These are phyloP conservation scores for Acanthosepion lycidas DNA, from an alignment of 2,888 invertebrate genomes.

Conservation along the genomic window DNA sequence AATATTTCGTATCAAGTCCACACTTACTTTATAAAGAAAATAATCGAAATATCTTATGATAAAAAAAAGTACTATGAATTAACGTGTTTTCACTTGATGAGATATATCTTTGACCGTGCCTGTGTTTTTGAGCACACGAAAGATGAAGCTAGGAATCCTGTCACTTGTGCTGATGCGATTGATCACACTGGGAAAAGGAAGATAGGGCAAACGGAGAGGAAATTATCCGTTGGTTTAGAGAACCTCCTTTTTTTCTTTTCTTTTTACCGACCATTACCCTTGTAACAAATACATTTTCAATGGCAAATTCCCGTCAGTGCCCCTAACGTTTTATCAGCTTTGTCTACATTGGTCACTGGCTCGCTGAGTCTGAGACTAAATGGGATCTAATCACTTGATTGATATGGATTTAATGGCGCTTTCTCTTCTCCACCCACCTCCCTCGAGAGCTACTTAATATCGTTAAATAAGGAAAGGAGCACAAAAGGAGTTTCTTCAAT, in stretches of 20 bases:
- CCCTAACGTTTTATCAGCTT: not conserved
- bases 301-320: not conserved
- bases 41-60: too few relatives aligned
- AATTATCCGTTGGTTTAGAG: not conserved
- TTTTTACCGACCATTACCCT: not conserved
- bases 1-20: too few relatives aligned
- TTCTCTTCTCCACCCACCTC: too few relatives aligned
- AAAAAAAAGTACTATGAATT: too few relatives aligned
- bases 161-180: not conserved
- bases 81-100: too few relatives aligned
- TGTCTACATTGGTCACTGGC: too few relatives aligned
- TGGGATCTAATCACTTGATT: not conserved
- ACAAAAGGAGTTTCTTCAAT: not conserved
- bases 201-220: not conserved
- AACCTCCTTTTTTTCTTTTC: too few relatives aligned
- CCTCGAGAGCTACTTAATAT: not conserved
- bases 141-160: not conserved
- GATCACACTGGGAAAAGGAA: not conserved
- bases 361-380: not conserved
- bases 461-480: not conserved
- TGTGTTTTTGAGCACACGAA: too few relatives aligned
- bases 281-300: not conserved
- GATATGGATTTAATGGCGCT: not conserved
- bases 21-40: too few relatives aligned
- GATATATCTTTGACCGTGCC: too few relatives aligned